Base-by-base conservation (phyloP, 2,113 vertebrate species). In the Dolichallabes microphthalmus region DNA sequence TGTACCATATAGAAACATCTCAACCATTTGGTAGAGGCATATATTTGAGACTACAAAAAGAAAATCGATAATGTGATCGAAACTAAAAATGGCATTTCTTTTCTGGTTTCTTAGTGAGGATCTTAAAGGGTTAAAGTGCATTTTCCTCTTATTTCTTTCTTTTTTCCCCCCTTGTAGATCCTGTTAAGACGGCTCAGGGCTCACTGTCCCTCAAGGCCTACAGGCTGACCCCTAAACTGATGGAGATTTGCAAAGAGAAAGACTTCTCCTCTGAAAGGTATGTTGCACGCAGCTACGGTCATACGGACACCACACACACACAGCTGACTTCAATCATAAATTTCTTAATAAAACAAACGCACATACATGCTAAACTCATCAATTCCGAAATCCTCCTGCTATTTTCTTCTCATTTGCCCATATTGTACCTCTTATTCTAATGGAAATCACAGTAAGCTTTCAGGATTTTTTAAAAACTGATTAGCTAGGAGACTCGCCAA, bases 211-310 rank as follows among this genome's bases (percentile, higher is more conserved):
- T 97, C 52, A 97, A 96, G 90, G 96, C 96, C 0, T 97, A 96
- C 88, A 94, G 96, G 50, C 91, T 97, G 91, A 97, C 96, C 88
- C 96, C 96, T 66, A 97, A 96, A 89, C 92, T 97, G 89, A 97
- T 97, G 96, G 96, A 97, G 89, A 95, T 97, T 89, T 97, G 96
- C 91, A 97, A 96, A 91, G 96, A 97, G 88, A 97, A 97, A 90
- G 96, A 97, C 90, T 97, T 97, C 91, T 95, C 96, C 85, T 93
- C 95, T n/a, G 96, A 96, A 94, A 95, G 94, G 96, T 97, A 45
- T 85, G 96, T 30, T 74, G 57, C 68, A 77, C 45, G 19, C 25
- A 25, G 12, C 27, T 52, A 20, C 17, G 30, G 10, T 20, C 9
- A 12, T 13, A 2, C 52, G 58, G 30, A 68, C 86, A 75, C 45